Evolutionary conservation across 2,888 invertebrate genomes (phyloP).

Genomic region (Drosophila ustulata): DNA sequence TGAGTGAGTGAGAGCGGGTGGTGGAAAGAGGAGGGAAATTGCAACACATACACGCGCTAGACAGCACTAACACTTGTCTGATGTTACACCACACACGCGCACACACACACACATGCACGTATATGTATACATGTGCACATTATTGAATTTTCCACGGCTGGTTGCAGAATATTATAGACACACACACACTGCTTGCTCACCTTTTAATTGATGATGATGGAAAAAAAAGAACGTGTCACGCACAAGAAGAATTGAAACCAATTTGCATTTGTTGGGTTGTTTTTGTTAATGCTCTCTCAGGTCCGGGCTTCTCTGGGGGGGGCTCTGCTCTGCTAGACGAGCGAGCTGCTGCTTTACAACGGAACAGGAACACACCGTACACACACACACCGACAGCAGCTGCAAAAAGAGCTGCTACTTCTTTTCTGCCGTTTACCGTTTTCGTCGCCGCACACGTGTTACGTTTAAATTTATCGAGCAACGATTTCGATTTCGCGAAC

Average conservation of each 20-base stretch:
- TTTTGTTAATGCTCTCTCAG: slow-evolving; percentile 40
- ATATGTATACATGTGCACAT: slow-evolving; percentile 52
- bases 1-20: neutral
- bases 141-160: slow-evolving; percentile 74
- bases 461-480: slow-evolving; percentile 49
- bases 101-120: slow-evolving; percentile 28
- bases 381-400: slow-evolving; percentile 73
- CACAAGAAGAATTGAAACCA: slow-evolving; percentile 49
- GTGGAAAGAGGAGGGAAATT: slow-evolving; percentile 32
- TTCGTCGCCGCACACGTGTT: slow-evolving; percentile 60
- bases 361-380: slow-evolving; percentile 66
- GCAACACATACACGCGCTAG: slow-evolving; percentile 51
- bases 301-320: slow-evolving; percentile 44
- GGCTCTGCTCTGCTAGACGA: slow-evolving; percentile 56
- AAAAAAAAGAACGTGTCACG: slow-evolving; percentile 58
- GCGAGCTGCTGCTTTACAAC: slow-evolving; percentile 47
- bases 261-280: slow-evolving; percentile 55
- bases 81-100: slow-evolving; percentile 65
- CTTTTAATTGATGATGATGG: slow-evolving; percentile 43
- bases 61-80: slow-evolving; percentile 50
- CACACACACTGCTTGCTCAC: slow-evolving; percentile 38
- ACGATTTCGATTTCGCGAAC: slow-evolving; percentile 8
- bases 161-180: slow-evolving; percentile 17
- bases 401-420: slow-evolving; percentile 68
- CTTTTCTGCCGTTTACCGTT: slow-evolving; percentile 66